A percentile compares a stretch with the other conserved stretches of the same genome.
Conservation (phyloP, 2,113 vertebrate species). For the Heterocephalus glaber region DNA sequence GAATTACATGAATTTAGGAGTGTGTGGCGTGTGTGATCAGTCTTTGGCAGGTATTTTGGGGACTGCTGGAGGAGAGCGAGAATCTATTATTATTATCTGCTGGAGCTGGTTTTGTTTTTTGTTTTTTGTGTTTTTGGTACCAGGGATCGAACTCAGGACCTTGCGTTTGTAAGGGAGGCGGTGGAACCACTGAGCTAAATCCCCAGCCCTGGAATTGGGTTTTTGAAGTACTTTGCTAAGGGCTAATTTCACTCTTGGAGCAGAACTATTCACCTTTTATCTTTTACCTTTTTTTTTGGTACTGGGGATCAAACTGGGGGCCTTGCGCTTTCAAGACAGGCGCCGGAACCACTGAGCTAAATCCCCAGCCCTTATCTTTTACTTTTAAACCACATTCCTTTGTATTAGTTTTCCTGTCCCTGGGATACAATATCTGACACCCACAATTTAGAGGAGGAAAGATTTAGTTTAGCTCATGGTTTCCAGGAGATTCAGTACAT, state of each 20-base stretch:
- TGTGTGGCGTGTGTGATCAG: neutral
- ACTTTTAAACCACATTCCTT: neutral
- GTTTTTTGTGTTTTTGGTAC: no score
- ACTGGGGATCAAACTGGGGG: no score
- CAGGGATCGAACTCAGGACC: no score
- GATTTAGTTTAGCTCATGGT: neutral
- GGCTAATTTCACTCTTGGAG: conserved; percentile 2
- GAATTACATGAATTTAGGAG: neutral
- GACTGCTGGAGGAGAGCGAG: neutral
- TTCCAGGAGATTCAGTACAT: neutral
- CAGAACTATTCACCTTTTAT: neutral
- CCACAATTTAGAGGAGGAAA: neutral
- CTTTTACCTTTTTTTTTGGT: no score
- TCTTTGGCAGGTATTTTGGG: neutral
- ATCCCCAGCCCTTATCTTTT: no score
- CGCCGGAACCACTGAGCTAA: no score
- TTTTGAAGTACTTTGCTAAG: conserved; percentile 1
- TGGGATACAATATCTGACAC: neutral
- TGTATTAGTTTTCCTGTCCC: neutral
- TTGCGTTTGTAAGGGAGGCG: no score
- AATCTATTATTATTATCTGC: neutral
- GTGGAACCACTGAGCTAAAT: no score
- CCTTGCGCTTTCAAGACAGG: no score
- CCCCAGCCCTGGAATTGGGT: neutral
- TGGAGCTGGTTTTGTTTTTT: neutral